A percentile compares a stretch with the other conserved stretches of the same genome.
Evolutionary conservation across 2,888 invertebrate genomes (phyloP).

Genomic region (Eudemis profundana): DNA sequence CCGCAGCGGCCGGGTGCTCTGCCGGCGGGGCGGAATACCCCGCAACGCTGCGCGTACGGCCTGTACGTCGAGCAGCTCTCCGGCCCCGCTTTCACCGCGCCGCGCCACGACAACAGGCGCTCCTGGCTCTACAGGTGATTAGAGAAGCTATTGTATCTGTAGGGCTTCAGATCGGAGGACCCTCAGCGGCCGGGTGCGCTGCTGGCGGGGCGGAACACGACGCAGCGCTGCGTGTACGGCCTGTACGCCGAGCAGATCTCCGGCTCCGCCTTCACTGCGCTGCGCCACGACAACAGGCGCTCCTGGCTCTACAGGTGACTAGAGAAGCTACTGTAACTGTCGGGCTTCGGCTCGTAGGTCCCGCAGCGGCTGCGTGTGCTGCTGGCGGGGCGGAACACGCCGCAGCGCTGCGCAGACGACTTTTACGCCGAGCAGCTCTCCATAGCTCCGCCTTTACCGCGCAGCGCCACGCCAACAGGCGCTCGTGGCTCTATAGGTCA

Average conservation of each 20-base stretch:
- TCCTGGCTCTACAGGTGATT: constrained; percentile 94
- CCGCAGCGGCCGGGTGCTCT: constrained; percentile 94
- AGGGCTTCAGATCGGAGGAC: constrained; percentile 98
- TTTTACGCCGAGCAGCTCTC: constrained; percentile 98
- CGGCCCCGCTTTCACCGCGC: constrained; percentile 97
- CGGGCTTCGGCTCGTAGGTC: constrained; percentile 98
- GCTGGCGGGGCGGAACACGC: constrained; percentile 95
- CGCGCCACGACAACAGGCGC: constrained; percentile 90
- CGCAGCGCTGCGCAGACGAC: constrained; percentile 97
- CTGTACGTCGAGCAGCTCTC: constrained; percentile 98
- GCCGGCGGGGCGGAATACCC: constrained; percentile 95
- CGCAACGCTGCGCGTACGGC: constrained; percentile 97
- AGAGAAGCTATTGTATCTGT: constrained; percentile 86
- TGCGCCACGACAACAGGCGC: constrained; percentile 90
- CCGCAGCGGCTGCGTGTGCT: constrained; percentile 94
- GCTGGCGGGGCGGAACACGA: constrained; percentile 95
- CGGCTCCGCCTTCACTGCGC: constrained; percentile 97
- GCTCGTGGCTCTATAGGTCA: constrained; percentile 95
- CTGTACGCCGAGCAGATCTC: constrained; percentile 98
- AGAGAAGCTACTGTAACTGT: constrained; percentile 86
- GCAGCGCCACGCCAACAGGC: constrained; percentile 89
- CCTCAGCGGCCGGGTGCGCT: constrained; percentile 94
- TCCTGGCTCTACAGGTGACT: constrained; percentile 94
- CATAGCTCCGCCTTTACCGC: constrained; percentile 97
- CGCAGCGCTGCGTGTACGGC: constrained; percentile 97